Evolutionary conservation across 2,797 vertebrate genomes (phyloP).

Genomic region (Cichlasoma orientale): DNA sequence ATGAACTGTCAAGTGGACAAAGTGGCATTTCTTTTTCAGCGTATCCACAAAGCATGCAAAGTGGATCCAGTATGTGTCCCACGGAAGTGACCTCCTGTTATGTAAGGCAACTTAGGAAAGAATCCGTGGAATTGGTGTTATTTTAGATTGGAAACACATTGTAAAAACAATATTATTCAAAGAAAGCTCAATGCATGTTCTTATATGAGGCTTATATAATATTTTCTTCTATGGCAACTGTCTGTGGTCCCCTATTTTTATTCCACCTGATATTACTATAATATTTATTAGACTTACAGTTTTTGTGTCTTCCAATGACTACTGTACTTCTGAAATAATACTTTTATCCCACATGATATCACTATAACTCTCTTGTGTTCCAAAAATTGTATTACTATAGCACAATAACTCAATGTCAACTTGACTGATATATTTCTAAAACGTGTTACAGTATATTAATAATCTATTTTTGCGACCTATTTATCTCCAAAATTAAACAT

Average conservation of each 20-base stretch:
- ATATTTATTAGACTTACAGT: neutral
- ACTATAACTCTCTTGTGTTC: neutral
- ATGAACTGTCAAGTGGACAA: conserved; percentile 50
- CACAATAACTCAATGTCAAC: neutral
- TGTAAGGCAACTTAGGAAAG: neutral
- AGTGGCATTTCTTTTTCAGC: conserved; percentile 14
- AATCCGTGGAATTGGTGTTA: conserved; percentile 9
- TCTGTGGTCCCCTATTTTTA: neutral
- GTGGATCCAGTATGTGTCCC: neutral
- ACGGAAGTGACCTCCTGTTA: neutral
- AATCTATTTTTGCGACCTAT: neutral
- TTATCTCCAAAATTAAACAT: neutral
- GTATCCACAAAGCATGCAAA: conserved; percentile 11
- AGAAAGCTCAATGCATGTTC: neutral
- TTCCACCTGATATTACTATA: neutral
- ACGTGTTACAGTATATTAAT: neutral
- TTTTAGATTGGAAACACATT: conserved; percentile 9
- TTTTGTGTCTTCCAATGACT: neutral
- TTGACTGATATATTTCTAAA: neutral
- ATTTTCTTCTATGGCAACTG: conserved; percentile 1
- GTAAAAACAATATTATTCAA: neutral
- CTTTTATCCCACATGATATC: neutral
- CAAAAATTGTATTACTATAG: neutral
- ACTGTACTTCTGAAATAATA: neutral
- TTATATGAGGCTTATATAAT: neutral